Percentiles rank a stretch among this genome's conserved stretches.
Conservation (phyloP, 2,888 invertebrate species). For the Oscheius onirici region DNA sequence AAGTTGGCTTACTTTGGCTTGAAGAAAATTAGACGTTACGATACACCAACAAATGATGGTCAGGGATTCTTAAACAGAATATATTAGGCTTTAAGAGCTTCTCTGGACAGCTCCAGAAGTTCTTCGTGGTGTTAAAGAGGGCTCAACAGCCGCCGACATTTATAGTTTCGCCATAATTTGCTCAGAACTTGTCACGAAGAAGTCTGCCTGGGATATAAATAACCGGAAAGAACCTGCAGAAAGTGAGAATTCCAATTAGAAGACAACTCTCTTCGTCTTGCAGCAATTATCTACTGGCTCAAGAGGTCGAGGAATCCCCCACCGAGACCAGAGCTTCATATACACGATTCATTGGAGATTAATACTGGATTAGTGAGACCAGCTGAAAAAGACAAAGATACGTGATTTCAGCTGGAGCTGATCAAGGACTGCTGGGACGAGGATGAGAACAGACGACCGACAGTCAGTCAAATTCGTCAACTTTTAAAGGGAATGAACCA, state of each 20-base stretch:
- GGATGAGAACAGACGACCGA: constrained; percentile 50
- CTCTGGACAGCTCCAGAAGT: constrained; percentile 65
- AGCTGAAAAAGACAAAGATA: not conserved
- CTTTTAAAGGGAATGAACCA: constrained; percentile 57
- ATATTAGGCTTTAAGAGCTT: constrained; percentile 41
- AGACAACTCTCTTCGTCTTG: not conserved
- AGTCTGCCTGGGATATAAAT: constrained; percentile 46
- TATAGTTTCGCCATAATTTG: constrained; percentile 58
- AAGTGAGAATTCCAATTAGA: constrained; percentile 27
- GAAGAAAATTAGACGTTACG: constrained; percentile 37
- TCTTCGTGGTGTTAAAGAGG: constrained; percentile 41
- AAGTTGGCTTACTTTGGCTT: constrained; percentile 58
- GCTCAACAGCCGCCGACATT: constrained; percentile 46
- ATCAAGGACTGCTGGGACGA: constrained; percentile 63
- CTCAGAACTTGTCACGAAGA: constrained; percentile 45
- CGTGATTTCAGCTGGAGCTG: constrained; percentile 43
- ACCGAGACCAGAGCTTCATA: constrained; percentile 16
- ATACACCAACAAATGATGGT: constrained; percentile 34
- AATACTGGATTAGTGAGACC: constrained; percentile 38
- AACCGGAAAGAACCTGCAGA: constrained; percentile 56
- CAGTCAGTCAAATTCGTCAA: constrained; percentile 44
- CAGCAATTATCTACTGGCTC: constrained; percentile 33
- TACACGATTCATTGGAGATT: constrained; percentile 42
- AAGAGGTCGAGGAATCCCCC: constrained; percentile 17
- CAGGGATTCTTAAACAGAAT: not conserved